These are phyloP conservation scores for Amphiprion ocellaris DNA, from an alignment of 2,113 vertebrate species.

Conservation along the genomic window DNA sequence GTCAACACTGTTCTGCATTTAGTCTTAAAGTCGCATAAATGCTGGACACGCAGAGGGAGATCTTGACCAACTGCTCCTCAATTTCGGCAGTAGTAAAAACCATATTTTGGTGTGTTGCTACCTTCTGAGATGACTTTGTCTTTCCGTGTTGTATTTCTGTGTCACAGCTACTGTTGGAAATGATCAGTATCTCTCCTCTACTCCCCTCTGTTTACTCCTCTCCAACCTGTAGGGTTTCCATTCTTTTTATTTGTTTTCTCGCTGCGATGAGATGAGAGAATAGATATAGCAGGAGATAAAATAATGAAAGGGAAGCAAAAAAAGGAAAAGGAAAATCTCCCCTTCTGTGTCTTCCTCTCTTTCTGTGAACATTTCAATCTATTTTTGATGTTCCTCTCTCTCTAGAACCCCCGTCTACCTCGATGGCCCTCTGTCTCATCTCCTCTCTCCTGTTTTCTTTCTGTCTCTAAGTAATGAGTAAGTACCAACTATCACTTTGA, in stretches of 20 bases:
- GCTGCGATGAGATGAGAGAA: slow-evolving; percentile 47
- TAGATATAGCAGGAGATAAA: slow-evolving; percentile 55
- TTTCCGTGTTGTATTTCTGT: slow-evolving; percentile 29
- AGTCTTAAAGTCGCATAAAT: not conserved
- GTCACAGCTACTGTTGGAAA: slow-evolving; percentile 32
- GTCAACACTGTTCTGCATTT: slow-evolving; percentile 9
- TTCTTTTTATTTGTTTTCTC: slow-evolving; percentile 66
- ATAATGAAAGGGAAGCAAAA: slow-evolving; percentile 43
- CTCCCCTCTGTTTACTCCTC: slow-evolving; percentile 55
- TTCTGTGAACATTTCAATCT: slow-evolving; percentile 6
- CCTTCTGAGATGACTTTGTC: slow-evolving; percentile 32
- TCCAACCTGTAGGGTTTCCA: slow-evolving; percentile 44
- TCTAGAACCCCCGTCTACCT: not conserved
- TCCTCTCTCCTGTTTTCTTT: not conserved
- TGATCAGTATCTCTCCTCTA: slow-evolving; percentile 37
- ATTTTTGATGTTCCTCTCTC: slow-evolving; percentile 10
- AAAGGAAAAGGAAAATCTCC: slow-evolving; percentile 6
- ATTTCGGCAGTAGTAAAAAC: slow-evolving; percentile 30
- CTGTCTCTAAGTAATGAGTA: slow-evolving; percentile 40
- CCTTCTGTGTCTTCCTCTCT: slow-evolving; percentile 1
- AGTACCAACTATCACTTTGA: slow-evolving; percentile 68
- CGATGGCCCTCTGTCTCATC: slow-evolving; percentile 20
- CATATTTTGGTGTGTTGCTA: slow-evolving; percentile 10
- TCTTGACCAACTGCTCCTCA: slow-evolving; percentile 13
- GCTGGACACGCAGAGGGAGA: slow-evolving; percentile 4